Evolutionary conservation across 2,113 vertebrate species (phyloP).

Genomic region (Tachycineta bicolor): DNA sequence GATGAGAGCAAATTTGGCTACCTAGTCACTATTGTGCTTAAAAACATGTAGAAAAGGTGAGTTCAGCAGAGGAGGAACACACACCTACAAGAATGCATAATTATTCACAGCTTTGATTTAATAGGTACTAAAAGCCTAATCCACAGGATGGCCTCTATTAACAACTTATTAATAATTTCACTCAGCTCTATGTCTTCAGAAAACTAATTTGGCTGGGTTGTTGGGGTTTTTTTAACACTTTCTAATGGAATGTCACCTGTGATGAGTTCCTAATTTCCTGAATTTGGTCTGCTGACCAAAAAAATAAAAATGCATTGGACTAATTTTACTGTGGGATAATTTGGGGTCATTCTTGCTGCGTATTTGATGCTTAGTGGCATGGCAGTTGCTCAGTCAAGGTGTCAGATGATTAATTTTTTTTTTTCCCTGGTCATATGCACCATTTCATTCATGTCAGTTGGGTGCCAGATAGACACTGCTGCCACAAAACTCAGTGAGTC

Average conservation of each 20-base stretch:
- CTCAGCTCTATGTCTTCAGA: not conserved
- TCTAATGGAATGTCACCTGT: not conserved
- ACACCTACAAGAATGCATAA: not conserved
- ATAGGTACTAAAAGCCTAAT: slow-evolving; percentile 26
- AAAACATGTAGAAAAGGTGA: not conserved
- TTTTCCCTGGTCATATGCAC: not conserved
- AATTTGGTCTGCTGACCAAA: not conserved
- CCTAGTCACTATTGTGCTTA: not conserved
- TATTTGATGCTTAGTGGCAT: not conserved
- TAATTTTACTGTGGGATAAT: not conserved
- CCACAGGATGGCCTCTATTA: slow-evolving; percentile 22
- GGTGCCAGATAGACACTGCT: not conserved
- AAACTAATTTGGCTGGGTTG: slow-evolving; percentile 17
- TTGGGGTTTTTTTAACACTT: not conserved
- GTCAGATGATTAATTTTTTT: not conserved
- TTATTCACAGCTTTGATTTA: slow-evolving; percentile 42
- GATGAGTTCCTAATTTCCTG: not conserved
- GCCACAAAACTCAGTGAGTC: not conserved
- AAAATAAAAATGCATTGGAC: not conserved
- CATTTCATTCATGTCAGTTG: not conserved
- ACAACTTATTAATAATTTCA: slow-evolving; percentile 44
- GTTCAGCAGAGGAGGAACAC: not conserved
- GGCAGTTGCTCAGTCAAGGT: not conserved
- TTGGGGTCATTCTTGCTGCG: accelerated
- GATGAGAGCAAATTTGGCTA: not conserved